Conservation (phyloP, 2,888 invertebrate genomes). For the Folsomia candida region DNA sequence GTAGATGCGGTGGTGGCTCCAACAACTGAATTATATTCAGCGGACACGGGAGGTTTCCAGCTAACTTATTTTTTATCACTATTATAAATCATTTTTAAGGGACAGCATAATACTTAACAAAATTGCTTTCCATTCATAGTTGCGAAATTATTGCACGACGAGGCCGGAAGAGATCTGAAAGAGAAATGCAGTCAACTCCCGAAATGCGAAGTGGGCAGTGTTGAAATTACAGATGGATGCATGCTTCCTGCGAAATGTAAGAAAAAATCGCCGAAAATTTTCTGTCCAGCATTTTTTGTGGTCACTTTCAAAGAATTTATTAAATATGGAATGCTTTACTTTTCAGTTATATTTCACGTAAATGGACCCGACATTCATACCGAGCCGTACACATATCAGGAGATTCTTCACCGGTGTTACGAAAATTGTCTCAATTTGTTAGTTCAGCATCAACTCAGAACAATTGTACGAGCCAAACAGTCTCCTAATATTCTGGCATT, state of each 20-base stretch:
- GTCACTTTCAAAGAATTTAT: neutral
- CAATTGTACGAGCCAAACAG: slow-evolving; percentile 39
- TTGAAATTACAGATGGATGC: slow-evolving; percentile 37
- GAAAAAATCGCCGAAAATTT: slow-evolving; percentile 6
- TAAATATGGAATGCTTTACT: neutral
- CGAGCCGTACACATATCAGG: slow-evolving; percentile 10
- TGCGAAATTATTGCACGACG: slow-evolving; percentile 28
- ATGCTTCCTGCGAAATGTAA: slow-evolving; percentile 37
- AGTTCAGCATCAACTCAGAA: slow-evolving; percentile 31
- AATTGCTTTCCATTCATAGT: slow-evolving; percentile 18
- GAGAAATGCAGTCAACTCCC: slow-evolving; percentile 28
- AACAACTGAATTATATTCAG: slow-evolving; percentile 32
- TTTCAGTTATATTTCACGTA: slow-evolving; percentile 41
- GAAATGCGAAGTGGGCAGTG: slow-evolving; percentile 25
- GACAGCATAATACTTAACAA: no score
- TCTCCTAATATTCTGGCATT: slow-evolving; percentile 13
- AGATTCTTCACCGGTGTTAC: slow-evolving; percentile 36
- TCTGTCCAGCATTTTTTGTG: slow-evolving; percentile 9
- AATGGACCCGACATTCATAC: slow-evolving; percentile 38
- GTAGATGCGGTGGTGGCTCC: slow-evolving; percentile 43
- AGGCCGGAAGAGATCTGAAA: slow-evolving; percentile 28
- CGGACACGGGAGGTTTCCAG: slow-evolving; percentile 29
- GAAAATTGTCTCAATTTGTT: slow-evolving; percentile 38
- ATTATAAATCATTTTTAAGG: no score
- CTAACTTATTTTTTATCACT: neutral